Conservation (phyloP, 2,113 vertebrate genomes). For the Glaucomys volans region DNA sequence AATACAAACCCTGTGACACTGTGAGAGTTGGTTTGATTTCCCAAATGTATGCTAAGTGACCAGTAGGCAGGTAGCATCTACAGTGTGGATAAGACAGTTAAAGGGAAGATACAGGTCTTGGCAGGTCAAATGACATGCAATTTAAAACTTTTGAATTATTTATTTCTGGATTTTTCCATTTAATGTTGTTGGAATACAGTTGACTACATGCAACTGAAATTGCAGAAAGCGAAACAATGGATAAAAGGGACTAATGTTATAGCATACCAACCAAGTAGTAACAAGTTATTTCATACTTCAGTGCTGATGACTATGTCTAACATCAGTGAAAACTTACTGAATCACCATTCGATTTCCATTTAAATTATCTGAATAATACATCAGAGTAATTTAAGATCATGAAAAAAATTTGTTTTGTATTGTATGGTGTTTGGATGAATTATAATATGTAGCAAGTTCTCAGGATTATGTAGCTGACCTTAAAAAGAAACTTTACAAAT, state of each 20-base stretch:
- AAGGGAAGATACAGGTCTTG: background rate
- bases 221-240: background rate
- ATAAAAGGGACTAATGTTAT: too few relatives aligned
- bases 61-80: background rate
- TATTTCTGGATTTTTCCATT: background rate
- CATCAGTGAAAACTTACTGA: background rate
- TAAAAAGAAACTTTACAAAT: background rate
- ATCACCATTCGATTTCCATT: background rate
- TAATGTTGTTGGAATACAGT: too few relatives aligned
- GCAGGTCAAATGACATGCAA: background rate
- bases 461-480: background rate
- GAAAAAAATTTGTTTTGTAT: background rate
- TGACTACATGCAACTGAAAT: background rate
- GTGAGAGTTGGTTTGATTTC: background rate
- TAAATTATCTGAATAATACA: slow-evolving; percentile 4
- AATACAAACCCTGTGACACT: background rate
- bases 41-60: background rate
- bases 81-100: background rate
- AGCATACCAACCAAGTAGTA: fast-evolving
- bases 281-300: background rate
- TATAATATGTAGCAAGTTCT: background rate
- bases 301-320: background rate
- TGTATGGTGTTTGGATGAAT: background rate
- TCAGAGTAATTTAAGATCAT: background rate
- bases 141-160: background rate